A percentile compares a stretch with the other conserved stretches of the same genome.
phyloP scores from a whole-genome alignment of 1,140 invertebrate genomes.

The Dendroctonus valens region DNA sequence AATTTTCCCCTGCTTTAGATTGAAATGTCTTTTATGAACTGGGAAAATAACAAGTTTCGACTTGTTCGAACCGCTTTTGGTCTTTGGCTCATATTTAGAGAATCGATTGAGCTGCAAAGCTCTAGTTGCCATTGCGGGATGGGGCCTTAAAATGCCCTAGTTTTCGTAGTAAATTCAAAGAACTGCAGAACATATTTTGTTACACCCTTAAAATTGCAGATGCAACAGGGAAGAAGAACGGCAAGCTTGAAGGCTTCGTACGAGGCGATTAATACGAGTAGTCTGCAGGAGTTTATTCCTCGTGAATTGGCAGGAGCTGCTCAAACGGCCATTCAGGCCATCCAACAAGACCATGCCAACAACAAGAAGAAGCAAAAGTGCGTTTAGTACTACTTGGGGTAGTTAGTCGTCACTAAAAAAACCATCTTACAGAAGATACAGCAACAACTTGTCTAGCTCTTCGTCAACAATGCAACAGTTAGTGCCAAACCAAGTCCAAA shows the following conservation, averaged over 20 bases:
- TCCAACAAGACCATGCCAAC: slow-evolving; percentile 57
- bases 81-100: no score
- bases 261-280: slow-evolving; percentile 74
- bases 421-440: slow-evolving; percentile 29
- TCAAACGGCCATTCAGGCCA: slow-evolving; percentile 74
- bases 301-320: slow-evolving; percentile 74
- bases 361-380: slow-evolving; percentile 71
- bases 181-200: not conserved
- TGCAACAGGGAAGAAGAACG: slow-evolving; percentile 91
- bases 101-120: no score
- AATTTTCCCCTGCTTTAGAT: no score
- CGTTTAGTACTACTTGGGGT: slow-evolving; percentile 33
- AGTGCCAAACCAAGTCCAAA: slow-evolving; percentile 23
- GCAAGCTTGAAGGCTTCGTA: slow-evolving; percentile 94
- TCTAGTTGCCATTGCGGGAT: no score
- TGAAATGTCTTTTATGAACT: no score
- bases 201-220: slow-evolving; percentile 52
- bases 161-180: not conserved
- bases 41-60: no score
- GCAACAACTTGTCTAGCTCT: slow-evolving; percentile 28
- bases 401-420: not conserved
- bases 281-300: slow-evolving; percentile 55
- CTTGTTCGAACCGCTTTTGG: no score
- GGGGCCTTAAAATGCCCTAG: no score
- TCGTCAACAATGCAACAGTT: slow-evolving; percentile 34